Conservation (phyloP, 2,113 vertebrate species). For the Gallinago undulata region DNA sequence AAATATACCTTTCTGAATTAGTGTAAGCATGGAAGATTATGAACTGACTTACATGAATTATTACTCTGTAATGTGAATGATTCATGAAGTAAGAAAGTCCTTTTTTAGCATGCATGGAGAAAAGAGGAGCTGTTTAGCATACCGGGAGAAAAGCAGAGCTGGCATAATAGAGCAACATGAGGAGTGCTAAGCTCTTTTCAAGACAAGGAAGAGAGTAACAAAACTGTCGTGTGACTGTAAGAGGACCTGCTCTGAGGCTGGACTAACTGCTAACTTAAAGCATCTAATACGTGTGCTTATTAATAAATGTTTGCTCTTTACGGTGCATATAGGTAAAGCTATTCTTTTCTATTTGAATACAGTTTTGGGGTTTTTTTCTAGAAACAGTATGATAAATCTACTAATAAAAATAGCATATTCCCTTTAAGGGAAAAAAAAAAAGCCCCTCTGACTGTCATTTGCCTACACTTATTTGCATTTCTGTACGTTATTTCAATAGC, state of each 20-base stretch:
- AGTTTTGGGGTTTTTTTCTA: not conserved
- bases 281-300: not conserved
- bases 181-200: slow-evolving; percentile 23
- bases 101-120: not conserved
- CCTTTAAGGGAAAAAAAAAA: not conserved
- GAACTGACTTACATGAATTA: slow-evolving; percentile 34
- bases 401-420: not conserved
- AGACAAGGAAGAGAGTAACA: not conserved
- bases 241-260: not conserved
- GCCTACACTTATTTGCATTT: not conserved
- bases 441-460: not conserved
- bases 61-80: slow-evolving; percentile 33
- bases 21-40: slow-evolving; percentile 28
- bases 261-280: slow-evolving; percentile 5
- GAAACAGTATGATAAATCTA: not conserved
- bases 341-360: not conserved
- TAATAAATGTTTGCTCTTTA: not conserved
- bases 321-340: not conserved
- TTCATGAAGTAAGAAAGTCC: slow-evolving; percentile 52
- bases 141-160: not conserved
- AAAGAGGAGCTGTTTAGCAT: not conserved
- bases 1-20: slow-evolving; percentile 48
- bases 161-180: not conserved
- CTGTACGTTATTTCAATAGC: not conserved
- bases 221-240: slow-evolving; percentile 37